Percentiles rank a stretch among this genome's conserved stretches.
Evolutionary conservation across 1,140 invertebrate species (phyloP).

Genomic region (Drosophila yakuba): DNA sequence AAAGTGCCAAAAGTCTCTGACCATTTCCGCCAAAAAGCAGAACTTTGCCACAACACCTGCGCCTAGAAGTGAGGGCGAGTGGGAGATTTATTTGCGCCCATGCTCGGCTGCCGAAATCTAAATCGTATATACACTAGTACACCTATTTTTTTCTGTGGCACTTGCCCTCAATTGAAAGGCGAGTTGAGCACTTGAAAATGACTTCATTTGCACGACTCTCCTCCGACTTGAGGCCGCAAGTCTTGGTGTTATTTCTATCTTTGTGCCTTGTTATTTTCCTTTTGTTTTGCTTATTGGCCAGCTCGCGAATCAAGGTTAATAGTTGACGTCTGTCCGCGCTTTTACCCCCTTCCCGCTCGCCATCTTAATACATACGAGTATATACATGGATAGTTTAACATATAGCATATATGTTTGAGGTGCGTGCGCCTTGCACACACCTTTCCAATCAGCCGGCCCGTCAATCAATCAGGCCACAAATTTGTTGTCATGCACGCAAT

Average conservation of each 20-base stretch:
- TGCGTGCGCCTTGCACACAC: conserved; percentile 40
- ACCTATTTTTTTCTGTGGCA: conserved; percentile 2
- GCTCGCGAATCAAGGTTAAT: conserved; percentile 72
- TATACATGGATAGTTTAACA: neutral
- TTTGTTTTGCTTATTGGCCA: conserved; percentile 41
- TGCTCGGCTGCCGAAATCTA: conserved; percentile 11
- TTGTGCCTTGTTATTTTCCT: conserved; percentile 12
- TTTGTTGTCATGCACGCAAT: conserved; percentile 70
- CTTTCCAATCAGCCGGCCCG: conserved; percentile 70
- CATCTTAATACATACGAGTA: neutral
- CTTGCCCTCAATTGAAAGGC: conserved; percentile 63
- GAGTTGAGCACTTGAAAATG: conserved; percentile 62
- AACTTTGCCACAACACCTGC: conserved; percentile 37
- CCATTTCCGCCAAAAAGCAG: conserved; percentile 49
- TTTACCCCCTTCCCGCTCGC: neutral
- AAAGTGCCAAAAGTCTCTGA: conserved; percentile 34
- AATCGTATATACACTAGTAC: conserved; percentile 2
- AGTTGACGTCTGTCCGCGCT: conserved; percentile 18
- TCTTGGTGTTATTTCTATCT: conserved; percentile 20
- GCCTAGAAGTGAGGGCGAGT: neutral
- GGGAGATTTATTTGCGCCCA: neutral
- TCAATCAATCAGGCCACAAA: conserved; percentile 61
- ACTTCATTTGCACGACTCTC: conserved; percentile 75
- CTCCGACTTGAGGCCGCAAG: neutral
- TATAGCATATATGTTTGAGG: neutral